Evolutionary conservation across 2,888 invertebrate genomes (phyloP).

Genomic region (Drosophila birchii): DNA sequence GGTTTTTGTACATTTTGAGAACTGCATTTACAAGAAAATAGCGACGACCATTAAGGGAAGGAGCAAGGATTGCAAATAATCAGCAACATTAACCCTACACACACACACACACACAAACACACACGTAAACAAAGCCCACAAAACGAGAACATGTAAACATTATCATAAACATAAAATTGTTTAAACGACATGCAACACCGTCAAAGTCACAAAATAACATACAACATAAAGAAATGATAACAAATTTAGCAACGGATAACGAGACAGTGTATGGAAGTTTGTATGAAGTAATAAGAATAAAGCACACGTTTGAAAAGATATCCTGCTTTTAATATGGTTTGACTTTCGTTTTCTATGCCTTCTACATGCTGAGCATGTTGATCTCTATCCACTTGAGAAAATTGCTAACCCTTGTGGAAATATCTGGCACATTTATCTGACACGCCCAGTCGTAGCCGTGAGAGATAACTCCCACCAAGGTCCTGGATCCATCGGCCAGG

Average conservation of each 20-base stretch:
- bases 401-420: slow-evolving; percentile 54
- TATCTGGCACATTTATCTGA: slow-evolving; percentile 50
- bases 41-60: slow-evolving; percentile 26
- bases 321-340: slow-evolving; percentile 13
- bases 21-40: slow-evolving; percentile 62
- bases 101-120: slow-evolving; percentile 16
- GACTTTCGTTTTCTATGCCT: background rate
- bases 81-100: slow-evolving; percentile 70
- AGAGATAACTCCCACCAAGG: slow-evolving; percentile 63
- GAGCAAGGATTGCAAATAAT: slow-evolving; percentile 47
- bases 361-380: background rate
- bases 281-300: slow-evolving; percentile 82
- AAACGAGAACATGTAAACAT: slow-evolving; percentile 53
- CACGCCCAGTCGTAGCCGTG: slow-evolving; percentile 61
- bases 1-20: slow-evolving; percentile 70
- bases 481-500: slow-evolving; percentile 41
- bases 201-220: slow-evolving; percentile 58
- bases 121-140: slow-evolving; percentile 40
- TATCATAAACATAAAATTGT: slow-evolving; percentile 58
- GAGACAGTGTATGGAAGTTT: slow-evolving; percentile 65
- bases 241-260: slow-evolving; percentile 43
- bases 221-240: slow-evolving; percentile 52
- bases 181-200: slow-evolving; percentile 52
- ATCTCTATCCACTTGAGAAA: slow-evolving; percentile 49
- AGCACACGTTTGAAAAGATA: slow-evolving; percentile 83